Evolutionary conservation across 2,888 invertebrate genomes (phyloP), one percentile per base, ranked within the genome.

Genomic region (Heliconius hortense): DNA sequence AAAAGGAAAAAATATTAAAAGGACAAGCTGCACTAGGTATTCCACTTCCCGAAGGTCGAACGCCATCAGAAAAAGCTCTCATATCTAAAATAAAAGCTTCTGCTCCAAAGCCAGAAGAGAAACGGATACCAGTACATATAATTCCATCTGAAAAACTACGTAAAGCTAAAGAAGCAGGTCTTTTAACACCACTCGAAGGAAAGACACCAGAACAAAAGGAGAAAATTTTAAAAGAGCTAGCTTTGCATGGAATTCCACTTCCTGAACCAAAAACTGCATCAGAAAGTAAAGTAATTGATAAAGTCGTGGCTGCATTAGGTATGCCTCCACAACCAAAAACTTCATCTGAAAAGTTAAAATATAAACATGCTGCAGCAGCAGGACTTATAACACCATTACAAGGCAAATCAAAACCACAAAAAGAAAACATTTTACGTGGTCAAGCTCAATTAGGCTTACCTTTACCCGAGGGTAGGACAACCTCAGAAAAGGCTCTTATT

Each of bases 361-460:
- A 83, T 66, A 80, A 81, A 7, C 79, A 79, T 77, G 86, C 83
- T 21, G 48, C 79, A 26, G 80, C 80, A 10, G 80, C 79, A 56
- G 85, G 85, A 11, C 43, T 83, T 8, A 81, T 85, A 48, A 79
- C 78, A 18, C 84, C 85, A 3, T 66, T 85, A 73, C 82, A 83
- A 79, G 85, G 84, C 4, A 84, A 83, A 76, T 74, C 82, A 4
- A 8, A 64, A 8, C 39, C 70, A 53, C 77, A 82, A 66, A 84
- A 82, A 76, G 82, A 82, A 74, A 80, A 81, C 71, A 82, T 82
- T 13, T 73, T 84, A 24, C 64, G 71, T 70, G 75, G 67, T 4
- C 81, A 80, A 70, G 81, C 79, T 15, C 77, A 78, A n/a, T 59
- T 76, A 39, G 83, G 82, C 74, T 76, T 83, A 13, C 78, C 79